These are phyloP conservation scores for Rhyacophila evoluta DNA, from an alignment of 2,888 invertebrate species.

Conservation along the genomic window DNA sequence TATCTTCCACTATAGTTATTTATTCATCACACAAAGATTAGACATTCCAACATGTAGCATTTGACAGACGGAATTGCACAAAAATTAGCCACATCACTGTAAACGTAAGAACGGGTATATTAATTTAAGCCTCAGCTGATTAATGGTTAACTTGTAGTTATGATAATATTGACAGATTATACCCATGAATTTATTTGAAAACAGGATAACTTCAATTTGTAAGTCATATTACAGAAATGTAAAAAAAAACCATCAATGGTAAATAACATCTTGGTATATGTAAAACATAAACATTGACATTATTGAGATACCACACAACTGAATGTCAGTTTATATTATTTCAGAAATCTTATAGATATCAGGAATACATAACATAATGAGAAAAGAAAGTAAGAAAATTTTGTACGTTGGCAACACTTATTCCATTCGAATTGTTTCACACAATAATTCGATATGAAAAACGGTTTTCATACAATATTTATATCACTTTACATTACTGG, in stretches of 20 bases:
- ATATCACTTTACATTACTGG: conserved; percentile 15
- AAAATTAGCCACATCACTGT: no score
- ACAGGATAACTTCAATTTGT: no score
- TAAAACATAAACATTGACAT: background rate
- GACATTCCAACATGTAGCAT: background rate
- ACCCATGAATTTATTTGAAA: background rate
- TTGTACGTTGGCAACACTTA: conserved; percentile 7
- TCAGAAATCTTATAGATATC: background rate
- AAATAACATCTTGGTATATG: no score
- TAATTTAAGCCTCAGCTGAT: no score
- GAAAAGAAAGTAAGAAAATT: background rate
- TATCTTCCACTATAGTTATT: background rate
- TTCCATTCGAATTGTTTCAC: background rate
- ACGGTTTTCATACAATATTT: background rate
- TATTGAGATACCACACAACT: background rate
- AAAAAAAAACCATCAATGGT: no score
- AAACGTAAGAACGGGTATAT: no score
- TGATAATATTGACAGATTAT: background rate
- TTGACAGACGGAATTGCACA: no score
- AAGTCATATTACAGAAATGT: no score
- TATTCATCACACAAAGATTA: background rate
- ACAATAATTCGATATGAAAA: background rate
- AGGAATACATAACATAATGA: background rate
- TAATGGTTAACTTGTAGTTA: no score
- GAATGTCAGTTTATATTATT: background rate